Conservation (phyloP, 2,888 invertebrate genomes). For the Lasius fuliginosus region DNA sequence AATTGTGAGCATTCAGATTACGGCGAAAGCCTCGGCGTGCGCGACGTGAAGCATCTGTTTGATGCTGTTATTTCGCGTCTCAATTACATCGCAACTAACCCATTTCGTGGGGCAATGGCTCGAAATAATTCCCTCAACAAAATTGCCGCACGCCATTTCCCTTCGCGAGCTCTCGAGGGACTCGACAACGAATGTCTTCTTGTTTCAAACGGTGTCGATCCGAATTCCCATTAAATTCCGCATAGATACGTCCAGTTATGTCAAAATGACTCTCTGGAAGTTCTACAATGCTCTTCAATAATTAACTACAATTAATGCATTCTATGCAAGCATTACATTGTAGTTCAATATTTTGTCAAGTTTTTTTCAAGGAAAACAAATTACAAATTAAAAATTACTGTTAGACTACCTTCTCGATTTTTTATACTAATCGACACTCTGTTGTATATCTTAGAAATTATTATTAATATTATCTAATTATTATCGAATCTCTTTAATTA, state of each 20-base stretch:
- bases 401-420: neutral
- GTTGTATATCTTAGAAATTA: neutral
- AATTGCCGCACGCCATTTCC: constrained; percentile 51
- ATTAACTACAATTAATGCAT: neutral
- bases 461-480: neutral
- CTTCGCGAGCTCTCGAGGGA: constrained; percentile 45
- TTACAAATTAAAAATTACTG: neutral
- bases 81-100: constrained; percentile 67
- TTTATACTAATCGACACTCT: neutral
- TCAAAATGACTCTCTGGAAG: neutral
- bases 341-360: neutral
- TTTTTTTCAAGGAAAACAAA: neutral
- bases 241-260: constrained; percentile 27
- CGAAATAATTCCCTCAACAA: constrained; percentile 66
- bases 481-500: neutral
- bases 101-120: constrained; percentile 63
- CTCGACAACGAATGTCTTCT: constrained; percentile 43
- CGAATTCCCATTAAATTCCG: constrained; percentile 42
- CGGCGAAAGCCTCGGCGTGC: constrained; percentile 22
- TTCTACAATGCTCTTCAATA: neutral
- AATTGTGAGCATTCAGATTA: constrained; percentile 52
- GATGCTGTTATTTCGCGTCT: constrained; percentile 67
- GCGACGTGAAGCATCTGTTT: constrained; percentile 58
- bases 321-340: neutral
- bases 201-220: constrained; percentile 37